Conservation (phyloP, 1,140 invertebrate species). For the Melitaea cinxia region DNA sequence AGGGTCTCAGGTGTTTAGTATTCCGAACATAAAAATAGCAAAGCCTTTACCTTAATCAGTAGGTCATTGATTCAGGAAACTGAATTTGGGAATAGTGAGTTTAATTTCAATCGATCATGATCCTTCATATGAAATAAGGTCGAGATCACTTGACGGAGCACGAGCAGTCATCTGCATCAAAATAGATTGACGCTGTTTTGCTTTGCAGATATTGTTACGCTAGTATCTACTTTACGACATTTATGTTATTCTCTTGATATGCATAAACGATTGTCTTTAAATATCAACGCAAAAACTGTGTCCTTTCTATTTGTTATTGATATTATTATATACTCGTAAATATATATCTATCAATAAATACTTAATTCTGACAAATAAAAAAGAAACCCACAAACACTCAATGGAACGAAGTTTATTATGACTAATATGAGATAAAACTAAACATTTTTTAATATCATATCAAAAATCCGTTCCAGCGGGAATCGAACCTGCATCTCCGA, state of each 20-base stretch:
- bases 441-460: too few species aligned
- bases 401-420: too few species aligned
- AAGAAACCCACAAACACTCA: too few species aligned
- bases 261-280: constrained; percentile 6
- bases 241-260: neutral
- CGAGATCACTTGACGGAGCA: constrained; percentile 22
- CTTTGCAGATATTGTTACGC: constrained; percentile 4
- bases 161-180: constrained; percentile 30
- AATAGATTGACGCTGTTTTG: constrained; percentile 19
- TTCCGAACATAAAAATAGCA: constrained; percentile 18
- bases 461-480: too few species aligned
- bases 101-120: constrained; percentile 29
- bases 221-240: neutral
- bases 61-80: constrained; percentile 51
- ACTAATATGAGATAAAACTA: too few species aligned
- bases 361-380: too few species aligned
- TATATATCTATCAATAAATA: too few species aligned
- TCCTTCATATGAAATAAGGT: constrained; percentile 29
- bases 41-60: constrained; percentile 37
- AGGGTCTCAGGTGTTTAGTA: constrained; percentile 16
- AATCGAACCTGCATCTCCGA: too few species aligned
- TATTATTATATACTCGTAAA: neutral
- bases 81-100: constrained; percentile 47
- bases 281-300: neutral
- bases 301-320: neutral